phyloP scores from a whole-genome alignment of 2,113 vertebrate species.

The Grammomys surdaster region DNA sequence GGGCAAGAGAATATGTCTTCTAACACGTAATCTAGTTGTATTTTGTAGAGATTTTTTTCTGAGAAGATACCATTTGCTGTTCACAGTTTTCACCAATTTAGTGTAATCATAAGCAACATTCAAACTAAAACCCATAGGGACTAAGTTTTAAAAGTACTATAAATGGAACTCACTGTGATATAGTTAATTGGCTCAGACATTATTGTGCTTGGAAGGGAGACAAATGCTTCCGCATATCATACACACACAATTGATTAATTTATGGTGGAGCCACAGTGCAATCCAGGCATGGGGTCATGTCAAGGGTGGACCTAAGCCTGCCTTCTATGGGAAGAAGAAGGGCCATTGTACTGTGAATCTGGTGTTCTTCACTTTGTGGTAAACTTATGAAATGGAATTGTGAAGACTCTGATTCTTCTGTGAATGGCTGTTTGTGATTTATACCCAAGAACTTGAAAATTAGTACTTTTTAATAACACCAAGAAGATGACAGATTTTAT shows the following conservation, averaged over 20 bases:
- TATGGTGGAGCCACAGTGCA: background rate
- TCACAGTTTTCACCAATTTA: constrained; percentile 36
- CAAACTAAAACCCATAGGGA: constrained; percentile 39
- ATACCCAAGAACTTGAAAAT: constrained; percentile 6
- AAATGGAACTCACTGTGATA: background rate
- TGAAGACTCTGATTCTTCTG: background rate
- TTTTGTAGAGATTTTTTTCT: constrained; percentile 53
- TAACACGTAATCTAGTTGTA: constrained; percentile 60
- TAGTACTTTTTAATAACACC: background rate
- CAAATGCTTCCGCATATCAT: background rate
- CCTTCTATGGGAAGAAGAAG: background rate
- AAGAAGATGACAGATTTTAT: constrained; percentile 6
- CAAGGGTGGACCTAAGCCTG: background rate
- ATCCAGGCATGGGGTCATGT: background rate
- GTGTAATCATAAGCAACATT: constrained; percentile 33
- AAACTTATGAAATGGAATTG: background rate
- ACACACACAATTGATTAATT: background rate
- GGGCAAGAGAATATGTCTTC: constrained; percentile 8
- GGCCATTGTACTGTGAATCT: background rate
- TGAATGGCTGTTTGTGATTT: background rate
- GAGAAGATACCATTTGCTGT: constrained; percentile 58
- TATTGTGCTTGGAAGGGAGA: constrained; percentile 6
- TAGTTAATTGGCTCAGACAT: constrained; percentile 28
- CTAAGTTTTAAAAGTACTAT: constrained; percentile 45
- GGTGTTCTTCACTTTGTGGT: background rate